These are phyloP conservation scores for Botrylloides violaceus DNA, from an alignment of 23 tunicate genomes.

Conservation along the genomic window DNA sequence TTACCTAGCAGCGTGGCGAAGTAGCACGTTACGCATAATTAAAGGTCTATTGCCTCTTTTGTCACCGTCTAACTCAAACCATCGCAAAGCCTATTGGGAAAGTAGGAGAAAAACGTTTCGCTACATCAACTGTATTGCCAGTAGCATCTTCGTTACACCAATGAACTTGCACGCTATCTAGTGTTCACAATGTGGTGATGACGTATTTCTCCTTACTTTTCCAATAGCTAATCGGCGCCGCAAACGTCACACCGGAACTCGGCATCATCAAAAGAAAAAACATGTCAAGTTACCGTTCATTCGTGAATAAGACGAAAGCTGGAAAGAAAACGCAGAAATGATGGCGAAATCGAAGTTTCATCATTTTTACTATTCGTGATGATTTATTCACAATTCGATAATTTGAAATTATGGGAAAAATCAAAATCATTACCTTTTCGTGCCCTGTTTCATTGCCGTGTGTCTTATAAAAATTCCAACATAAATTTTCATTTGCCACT, in stretches of 20 bases:
- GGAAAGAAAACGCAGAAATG: neutral
- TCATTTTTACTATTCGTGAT: too few species aligned
- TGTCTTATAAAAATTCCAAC: too few species aligned
- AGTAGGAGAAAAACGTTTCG: neutral
- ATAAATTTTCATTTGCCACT: too few species aligned
- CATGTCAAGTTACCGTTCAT: neutral
- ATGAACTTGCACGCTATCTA: neutral
- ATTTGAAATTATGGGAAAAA: too few species aligned
- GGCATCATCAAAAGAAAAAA: neutral
- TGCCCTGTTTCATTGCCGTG: too few species aligned
- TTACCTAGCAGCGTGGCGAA: too few species aligned
- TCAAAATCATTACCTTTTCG: too few species aligned
- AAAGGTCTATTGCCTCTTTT: too few species aligned
- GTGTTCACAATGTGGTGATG: neutral
- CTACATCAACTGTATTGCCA: too few species aligned
- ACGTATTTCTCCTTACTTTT: slow-evolving; percentile 22
- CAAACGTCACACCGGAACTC: slow-evolving; percentile 15
- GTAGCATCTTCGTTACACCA: neutral
- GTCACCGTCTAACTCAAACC: too few species aligned
- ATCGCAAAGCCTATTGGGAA: neutral
- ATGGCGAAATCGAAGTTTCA: neutral
- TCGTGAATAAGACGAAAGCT: neutral
- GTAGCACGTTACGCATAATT: too few species aligned
- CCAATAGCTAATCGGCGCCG: slow-evolving; percentile 19
- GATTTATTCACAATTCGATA: too few species aligned